A percentile compares a stretch with the other conserved stretches of the same genome.
Conservation (phyloP, 2,888 invertebrate genomes). For the Latheticus oryzae region DNA sequence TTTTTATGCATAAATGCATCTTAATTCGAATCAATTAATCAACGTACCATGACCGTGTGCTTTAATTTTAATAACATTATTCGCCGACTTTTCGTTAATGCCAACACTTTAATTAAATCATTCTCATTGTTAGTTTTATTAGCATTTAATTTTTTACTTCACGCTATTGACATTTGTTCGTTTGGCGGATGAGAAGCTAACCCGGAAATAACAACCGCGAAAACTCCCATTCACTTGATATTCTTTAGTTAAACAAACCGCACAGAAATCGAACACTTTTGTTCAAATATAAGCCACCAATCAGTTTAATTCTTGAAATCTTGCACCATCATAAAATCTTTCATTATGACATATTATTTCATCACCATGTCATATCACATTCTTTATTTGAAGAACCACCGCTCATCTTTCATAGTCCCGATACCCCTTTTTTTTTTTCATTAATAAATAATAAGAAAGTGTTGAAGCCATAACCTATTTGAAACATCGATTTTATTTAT, state of each 20-base stretch:
- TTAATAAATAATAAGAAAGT: constrained; percentile 10
- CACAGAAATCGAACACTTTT: too few relatives aligned
- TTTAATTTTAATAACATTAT: constrained; percentile 31
- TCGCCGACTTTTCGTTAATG: constrained; percentile 17
- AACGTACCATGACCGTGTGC: constrained; percentile 26
- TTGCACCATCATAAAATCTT: constrained; percentile 6
- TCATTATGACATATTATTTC: constrained; percentile 19
- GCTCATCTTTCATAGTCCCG: constrained; percentile 6
- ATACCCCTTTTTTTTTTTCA: neutral
- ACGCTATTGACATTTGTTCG: constrained; percentile 15
- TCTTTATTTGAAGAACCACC: too few relatives aligned
- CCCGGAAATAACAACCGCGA: constrained; percentile 16
- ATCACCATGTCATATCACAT: constrained; percentile 19
- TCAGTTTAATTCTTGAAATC: constrained; percentile 5
- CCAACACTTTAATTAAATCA: constrained; percentile 25
- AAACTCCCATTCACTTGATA: neutral
- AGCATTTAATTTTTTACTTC: constrained; percentile 10
- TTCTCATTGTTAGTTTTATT: constrained; percentile 25
- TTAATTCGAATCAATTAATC: constrained; percentile 32
- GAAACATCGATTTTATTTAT: constrained; percentile 12
- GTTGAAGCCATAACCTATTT: constrained; percentile 4
- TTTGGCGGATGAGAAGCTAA: constrained; percentile 2
- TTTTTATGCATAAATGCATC: constrained; percentile 21
- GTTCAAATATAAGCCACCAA: constrained; percentile 1
- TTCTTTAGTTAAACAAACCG: neutral